Evolutionary conservation across 1,140 invertebrate genomes (phyloP), one percentile per base, ranked within the genome.

Genomic region (Rhagoletis zephyria): DNA sequence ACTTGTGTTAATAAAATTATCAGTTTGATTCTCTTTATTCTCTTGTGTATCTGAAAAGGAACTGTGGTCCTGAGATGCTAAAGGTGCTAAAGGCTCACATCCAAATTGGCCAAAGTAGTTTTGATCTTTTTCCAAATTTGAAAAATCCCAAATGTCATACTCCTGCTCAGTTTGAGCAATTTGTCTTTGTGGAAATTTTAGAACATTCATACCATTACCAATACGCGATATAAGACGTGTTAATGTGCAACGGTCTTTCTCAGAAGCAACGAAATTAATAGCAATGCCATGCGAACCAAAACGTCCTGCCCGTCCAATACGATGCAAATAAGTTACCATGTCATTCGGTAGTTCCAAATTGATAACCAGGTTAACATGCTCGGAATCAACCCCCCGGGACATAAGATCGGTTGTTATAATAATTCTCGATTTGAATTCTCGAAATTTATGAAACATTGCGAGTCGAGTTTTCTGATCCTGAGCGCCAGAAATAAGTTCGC

Each of bases 251-350:
- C 94, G 86, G 90, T 96, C 96, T 74, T 94, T 93, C 40, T 94
- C 94, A 88, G 95, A 93, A 67, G 94, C 93, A 30, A 96, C 90
- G 86, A 97, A 94, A 89, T 94, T 96, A 45, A 97, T 95, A 42
- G 96, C 95, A 81, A 95, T 94, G 87, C 97, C 97, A 90, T 95
- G 94, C 19, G 96, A 96, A 1, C 97, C 97, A 94, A 96, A 99
- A 89, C 98, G 94, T 1, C 98, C 98, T 85, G 98, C 97, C 90
- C 98, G 95, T 6, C 98, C 98, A 91, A 99, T 98, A 92, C 98
- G 95, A 94, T 99, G 99, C 87, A 99, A 95, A 95, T 99, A 99
- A 3, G 97, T 98, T 87, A 97, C 95, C 89, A 95, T 94, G 91
- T 98, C 96, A 85, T 89, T 90, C 2, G 99, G 97, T 64, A 96